These are phyloP conservation scores for Caenorhabditis sp. DNA, from an alignment of 2,888 invertebrate species.

Conservation along the genomic window DNA sequence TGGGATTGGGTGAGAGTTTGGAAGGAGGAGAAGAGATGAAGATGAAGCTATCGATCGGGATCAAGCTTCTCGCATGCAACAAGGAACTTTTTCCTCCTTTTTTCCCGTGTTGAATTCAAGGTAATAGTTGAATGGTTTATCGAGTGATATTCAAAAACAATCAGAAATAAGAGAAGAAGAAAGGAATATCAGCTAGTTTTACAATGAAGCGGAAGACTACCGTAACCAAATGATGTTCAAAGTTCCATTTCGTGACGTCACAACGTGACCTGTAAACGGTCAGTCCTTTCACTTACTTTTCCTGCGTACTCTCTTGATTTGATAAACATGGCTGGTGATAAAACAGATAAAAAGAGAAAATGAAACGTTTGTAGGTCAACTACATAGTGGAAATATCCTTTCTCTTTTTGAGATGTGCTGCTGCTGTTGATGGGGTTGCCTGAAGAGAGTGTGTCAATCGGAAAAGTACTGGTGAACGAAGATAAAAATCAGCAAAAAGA, in stretches of 20 bases:
- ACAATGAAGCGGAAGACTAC: conserved; percentile 27
- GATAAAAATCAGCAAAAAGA: conserved; percentile 12
- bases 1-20: conserved; percentile 38
- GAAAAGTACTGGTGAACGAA: conserved; percentile 59
- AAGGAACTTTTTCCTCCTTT: conserved; percentile 20
- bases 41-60: conserved; percentile 43
- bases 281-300: conserved; percentile 41
- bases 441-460: conserved; percentile 49
- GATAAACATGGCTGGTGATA: conserved; percentile 54
- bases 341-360: conserved; percentile 55
- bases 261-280: conserved; percentile 32
- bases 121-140: neutral
- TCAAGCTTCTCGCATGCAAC: conserved; percentile 31
- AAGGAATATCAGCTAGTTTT: neutral
- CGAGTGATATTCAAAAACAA: neutral
- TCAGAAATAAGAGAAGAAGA: neutral
- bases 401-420: conserved; percentile 34
- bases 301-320: conserved; percentile 42
- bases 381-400: conserved; percentile 42
- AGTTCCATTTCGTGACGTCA: conserved; percentile 26
- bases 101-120: neutral
- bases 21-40: conserved; percentile 9
- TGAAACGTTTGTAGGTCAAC: conserved; percentile 65
- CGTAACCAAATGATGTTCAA: conserved; percentile 35
- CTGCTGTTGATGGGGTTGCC: conserved; percentile 24